Evolutionary conservation across 2,113 vertebrate genomes (phyloP).

Genomic region (Lota lota): DNA sequence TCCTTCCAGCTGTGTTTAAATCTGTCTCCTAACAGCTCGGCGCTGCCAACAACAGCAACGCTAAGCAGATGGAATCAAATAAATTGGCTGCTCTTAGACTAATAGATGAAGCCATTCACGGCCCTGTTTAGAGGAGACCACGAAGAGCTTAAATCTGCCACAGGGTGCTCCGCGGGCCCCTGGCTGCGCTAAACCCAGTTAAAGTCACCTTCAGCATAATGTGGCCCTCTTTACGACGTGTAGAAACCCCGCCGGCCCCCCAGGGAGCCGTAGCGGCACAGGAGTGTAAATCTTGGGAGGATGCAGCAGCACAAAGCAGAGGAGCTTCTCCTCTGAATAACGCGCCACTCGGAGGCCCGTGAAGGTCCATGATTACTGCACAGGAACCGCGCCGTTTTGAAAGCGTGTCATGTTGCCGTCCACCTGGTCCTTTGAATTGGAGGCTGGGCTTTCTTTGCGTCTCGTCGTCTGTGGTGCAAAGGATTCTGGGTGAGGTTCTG

Average conservation of each 20-base stretch:
- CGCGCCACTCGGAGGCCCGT: conserved; percentile 46
- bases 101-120: conserved; percentile 71
- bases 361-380: conserved; percentile 61
- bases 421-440: too few species aligned
- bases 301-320: conserved; percentile 62
- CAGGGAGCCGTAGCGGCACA: conserved; percentile 59
- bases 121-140: conserved; percentile 60
- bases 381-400: conserved; percentile 60
- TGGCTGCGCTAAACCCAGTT: conserved; percentile 71
- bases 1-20: conserved; percentile 72
- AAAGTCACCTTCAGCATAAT: conserved; percentile 82
- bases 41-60: conserved; percentile 59
- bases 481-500: too few species aligned
- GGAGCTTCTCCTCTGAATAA: conserved; percentile 59
- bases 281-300: conserved; percentile 72
- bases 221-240: conserved; percentile 70
- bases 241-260: conserved; percentile 66
- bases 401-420: neutral
- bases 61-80: conserved; percentile 77
- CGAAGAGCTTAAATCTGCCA: conserved; percentile 71
- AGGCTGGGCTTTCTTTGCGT: too few species aligned
- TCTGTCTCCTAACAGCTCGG: conserved; percentile 65
- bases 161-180: conserved; percentile 46
- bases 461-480: too few species aligned
- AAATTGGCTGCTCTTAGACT: conserved; percentile 75